Percentiles rank a stretch among this genome's conserved stretches.
These are phyloP conservation scores for Cerceris ruficornis DNA, from an alignment of 2,888 invertebrate genomes.

Conservation along the genomic window DNA sequence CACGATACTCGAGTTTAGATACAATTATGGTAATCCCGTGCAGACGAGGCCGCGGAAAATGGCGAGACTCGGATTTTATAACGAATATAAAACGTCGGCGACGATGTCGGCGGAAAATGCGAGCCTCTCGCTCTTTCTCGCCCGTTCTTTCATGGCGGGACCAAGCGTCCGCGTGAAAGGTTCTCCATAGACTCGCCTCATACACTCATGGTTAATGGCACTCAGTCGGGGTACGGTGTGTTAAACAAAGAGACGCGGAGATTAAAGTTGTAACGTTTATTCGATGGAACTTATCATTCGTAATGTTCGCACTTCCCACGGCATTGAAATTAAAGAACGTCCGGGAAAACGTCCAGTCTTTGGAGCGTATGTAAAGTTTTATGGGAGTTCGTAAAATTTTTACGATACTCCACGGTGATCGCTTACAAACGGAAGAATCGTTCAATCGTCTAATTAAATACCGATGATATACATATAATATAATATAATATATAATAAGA, in stretches of 20 bases:
- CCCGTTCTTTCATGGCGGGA: conserved; percentile 1
- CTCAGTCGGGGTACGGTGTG: conserved; percentile 57
- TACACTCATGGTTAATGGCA: conserved; percentile 60
- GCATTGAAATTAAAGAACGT: background rate
- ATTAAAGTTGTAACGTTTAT: background rate
- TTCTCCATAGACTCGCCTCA: conserved; percentile 62
- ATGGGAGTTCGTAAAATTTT: too few relatives aligned
- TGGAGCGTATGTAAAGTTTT: conserved; percentile 1
- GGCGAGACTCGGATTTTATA: background rate
- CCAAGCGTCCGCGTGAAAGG: conserved; percentile 42
- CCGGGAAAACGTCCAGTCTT: background rate
- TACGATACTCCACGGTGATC: too few relatives aligned
- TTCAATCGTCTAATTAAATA: too few relatives aligned
- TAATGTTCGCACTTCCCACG: background rate
- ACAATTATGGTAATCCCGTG: background rate
- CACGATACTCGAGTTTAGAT: background rate
- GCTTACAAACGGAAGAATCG: too few relatives aligned
- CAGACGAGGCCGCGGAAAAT: conserved; percentile 2
- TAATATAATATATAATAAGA: too few relatives aligned
- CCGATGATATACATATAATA: too few relatives aligned
- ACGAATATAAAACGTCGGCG: conserved; percentile 8
- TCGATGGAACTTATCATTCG: background rate
- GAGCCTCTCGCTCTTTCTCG: conserved; percentile 5
- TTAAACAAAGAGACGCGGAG: conserved; percentile 19
- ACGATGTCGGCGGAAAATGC: conserved; percentile 25